phyloP scores from a whole-genome alignment of 2,113 vertebrate genomes.

The Tenrec ecaudatus region DNA sequence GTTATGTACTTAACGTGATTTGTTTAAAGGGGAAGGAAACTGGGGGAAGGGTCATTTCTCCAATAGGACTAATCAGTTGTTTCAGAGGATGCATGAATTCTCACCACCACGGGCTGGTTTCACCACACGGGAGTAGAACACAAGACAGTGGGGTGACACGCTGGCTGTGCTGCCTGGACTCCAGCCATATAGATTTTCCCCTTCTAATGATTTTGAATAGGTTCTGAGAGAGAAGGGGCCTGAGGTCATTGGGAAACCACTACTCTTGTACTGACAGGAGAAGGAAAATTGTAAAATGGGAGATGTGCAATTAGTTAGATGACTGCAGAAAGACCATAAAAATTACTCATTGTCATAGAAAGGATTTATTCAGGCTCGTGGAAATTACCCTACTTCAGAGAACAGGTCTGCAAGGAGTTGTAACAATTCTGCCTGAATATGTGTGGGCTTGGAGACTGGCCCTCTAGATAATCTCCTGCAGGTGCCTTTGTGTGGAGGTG shows the following conservation, averaged over 20 bases:
- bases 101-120: neutral
- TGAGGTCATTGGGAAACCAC: slow-evolving; percentile 61
- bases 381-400: slow-evolving; percentile 64
- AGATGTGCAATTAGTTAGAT: slow-evolving; percentile 73
- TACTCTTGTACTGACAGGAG: slow-evolving; percentile 23
- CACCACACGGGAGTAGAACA: neutral
- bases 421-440: slow-evolving; percentile 17
- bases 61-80: too few relatives aligned
- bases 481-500: neutral
- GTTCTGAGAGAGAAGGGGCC: slow-evolving; percentile 48
- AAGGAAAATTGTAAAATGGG: slow-evolving; percentile 59
- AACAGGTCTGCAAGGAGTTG: slow-evolving; percentile 59
- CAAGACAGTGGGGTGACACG: neutral
- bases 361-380: slow-evolving; percentile 77
- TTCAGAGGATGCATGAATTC: neutral
- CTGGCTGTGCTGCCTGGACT: neutral
- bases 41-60: neutral
- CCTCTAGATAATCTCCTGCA: neutral
- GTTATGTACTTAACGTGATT: neutral
- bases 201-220: slow-evolving; percentile 11
- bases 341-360: slow-evolving; percentile 65
- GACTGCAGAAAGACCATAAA: slow-evolving; percentile 75
- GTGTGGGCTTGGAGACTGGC: neutral
- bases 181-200: neutral
- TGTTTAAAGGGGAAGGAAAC: neutral